These are phyloP conservation scores for Rotaria sp. DNA, from an alignment of 2,888 invertebrate species.

Conservation along the genomic window DNA sequence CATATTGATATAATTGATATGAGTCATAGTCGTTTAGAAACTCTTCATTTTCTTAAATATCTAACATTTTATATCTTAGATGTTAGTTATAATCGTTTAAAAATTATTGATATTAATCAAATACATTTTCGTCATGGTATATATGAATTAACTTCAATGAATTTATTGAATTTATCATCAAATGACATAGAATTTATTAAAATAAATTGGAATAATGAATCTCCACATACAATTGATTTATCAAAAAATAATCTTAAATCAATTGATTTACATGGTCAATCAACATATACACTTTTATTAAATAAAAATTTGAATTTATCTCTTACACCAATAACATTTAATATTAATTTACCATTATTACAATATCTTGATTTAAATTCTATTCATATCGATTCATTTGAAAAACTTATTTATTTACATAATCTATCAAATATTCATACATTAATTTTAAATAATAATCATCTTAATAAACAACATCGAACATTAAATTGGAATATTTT, in stretches of 20 bases:
- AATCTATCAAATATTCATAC: slow-evolving; percentile 2
- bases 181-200: background rate
- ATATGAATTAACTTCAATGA: background rate
- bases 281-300: background rate
- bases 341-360: background rate
- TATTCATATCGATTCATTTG: background rate
- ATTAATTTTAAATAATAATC: background rate
- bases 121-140: slow-evolving; percentile 12
- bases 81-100: background rate
- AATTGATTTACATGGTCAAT: background rate
- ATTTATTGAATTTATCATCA: background rate
- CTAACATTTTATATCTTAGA: background rate
- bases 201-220: background rate
- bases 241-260: slow-evolving; percentile 12
- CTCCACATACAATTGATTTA: slow-evolving; percentile 17
- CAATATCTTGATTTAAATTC: slow-evolving; percentile 1
- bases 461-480: background rate
- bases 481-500: slow-evolving; percentile 12
- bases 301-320: background rate
- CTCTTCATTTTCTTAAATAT: background rate
- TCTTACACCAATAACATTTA: background rate
- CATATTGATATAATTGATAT: background rate
- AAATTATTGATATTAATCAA: background rate
- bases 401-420: background rate
- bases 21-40: background rate